Evolutionary conservation across 2,888 invertebrate genomes (phyloP).

Genomic region (Phragmatobia fuliginosa): DNA sequence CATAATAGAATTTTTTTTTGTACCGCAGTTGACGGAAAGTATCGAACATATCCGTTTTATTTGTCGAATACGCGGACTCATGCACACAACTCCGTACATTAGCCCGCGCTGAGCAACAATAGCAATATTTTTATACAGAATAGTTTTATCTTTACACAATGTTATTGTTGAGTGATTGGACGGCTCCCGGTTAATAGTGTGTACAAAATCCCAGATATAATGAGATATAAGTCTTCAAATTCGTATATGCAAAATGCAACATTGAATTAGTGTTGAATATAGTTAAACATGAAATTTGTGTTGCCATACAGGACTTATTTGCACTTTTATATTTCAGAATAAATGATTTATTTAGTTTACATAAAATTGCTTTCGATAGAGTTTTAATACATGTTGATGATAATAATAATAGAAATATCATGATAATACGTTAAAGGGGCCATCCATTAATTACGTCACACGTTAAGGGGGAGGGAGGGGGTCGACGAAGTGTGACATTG

Average conservation of each 20-base stretch:
- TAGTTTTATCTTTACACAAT: constrained; percentile 85
- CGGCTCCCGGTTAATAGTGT: constrained; percentile 85
- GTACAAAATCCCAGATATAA: constrained; percentile 75
- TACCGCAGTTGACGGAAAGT: constrained; percentile 68
- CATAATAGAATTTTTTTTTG: constrained; percentile 81
- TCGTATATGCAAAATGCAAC: constrained; percentile 56
- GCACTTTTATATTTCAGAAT: constrained; percentile 32
- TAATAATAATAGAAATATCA: constrained; percentile 25
- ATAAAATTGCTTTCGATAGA: constrained; percentile 37
- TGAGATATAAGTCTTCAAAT: constrained; percentile 71
- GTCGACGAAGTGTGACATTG: too few relatives aligned
- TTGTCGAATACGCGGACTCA: constrained; percentile 69
- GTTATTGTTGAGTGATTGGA: constrained; percentile 85
- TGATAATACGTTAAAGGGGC: constrained; percentile 25
- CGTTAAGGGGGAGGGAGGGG: too few relatives aligned
- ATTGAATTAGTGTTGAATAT: constrained; percentile 50
- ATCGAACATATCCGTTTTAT: constrained; percentile 71
- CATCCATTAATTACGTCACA: too few relatives aligned
- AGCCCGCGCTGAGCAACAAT: constrained; percentile 71
- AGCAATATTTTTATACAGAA: constrained; percentile 86
- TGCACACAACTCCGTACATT: constrained; percentile 53
- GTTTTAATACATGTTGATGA: constrained; percentile 38
- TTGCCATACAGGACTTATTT: constrained; percentile 43
- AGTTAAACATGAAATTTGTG: constrained; percentile 43
- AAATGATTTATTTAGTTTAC: constrained; percentile 28